Evolutionary conservation across 2,113 vertebrate genomes (phyloP), one percentile per base, ranked within the genome.

Genomic region (Macrotus californicus): DNA sequence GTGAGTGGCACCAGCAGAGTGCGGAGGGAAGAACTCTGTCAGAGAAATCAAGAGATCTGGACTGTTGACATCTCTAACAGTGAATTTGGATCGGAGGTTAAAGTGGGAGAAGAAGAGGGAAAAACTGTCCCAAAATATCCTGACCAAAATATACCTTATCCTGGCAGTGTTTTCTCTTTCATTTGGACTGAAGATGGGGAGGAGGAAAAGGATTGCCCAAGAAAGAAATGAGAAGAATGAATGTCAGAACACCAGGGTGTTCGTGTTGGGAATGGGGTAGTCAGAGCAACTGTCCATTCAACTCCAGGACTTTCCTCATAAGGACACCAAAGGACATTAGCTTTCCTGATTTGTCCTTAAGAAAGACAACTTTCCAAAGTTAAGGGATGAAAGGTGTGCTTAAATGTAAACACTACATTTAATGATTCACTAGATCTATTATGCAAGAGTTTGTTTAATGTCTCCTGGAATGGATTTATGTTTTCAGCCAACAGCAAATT

Each of bases 401-500:
- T 64, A 31, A 82, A 82, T 82, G 24, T 46, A 43, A 82, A 69
- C 9, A 46, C 29, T 85, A 8, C 52, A 29, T 92, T 87, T 92
- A 90, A 64, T 90, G 24, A 90, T 73, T 95, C 86, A 95, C 9
- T 92, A 48, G 15, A 54, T 84, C 31, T 43, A 73, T 67, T 94
- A 36, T 75, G 22, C 29, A 95, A 96, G 54, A 96, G 34, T 91
- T 94, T 77, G 75, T 59, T 69, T 85, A 95, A 79, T 56, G 31
- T 48, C 34, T 85, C 89, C 24, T 91, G 48, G 59, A 77, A 93
- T 81, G 46, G 43, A 36, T 89, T 64, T 93, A 64, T 67, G 14
- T 94, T 96, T 92, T 93, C n/a, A 83, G 24, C 36, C 12, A 61
- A 67, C n/a, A 15, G 41, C n/a, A 46, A 48, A 94, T 50, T 93